Evolutionary conservation across 2,113 vertebrate species (phyloP).

Genomic region (Brevimyrus niger): DNA sequence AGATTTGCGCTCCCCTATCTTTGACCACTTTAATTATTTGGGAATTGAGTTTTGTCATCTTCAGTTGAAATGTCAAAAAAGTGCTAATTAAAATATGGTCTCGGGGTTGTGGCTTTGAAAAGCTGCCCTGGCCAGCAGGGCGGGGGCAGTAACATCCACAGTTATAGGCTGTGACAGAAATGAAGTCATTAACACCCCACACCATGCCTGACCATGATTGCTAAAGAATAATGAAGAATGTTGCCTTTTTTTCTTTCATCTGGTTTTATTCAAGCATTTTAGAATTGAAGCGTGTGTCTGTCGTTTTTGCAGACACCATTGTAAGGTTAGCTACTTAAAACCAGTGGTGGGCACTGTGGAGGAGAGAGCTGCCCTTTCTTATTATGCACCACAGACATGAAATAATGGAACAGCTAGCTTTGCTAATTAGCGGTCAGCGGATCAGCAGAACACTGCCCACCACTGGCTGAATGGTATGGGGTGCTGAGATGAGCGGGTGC

Average conservation of each 20-base stretch:
- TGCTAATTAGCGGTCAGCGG: neutral
- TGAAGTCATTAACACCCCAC: neutral
- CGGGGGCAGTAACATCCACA: neutral
- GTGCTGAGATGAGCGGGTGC: neutral
- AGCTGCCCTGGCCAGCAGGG: neutral
- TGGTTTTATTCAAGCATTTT: neutral
- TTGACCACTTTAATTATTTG: neutral
- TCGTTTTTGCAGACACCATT: neutral
- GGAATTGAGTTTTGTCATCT: neutral
- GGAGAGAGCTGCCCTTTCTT: neutral
- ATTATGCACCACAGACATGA: neutral
- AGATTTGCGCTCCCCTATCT: neutral
- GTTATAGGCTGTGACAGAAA: neutral
- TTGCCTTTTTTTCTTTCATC: neutral
- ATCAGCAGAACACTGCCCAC: neutral
- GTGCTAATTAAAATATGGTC: neutral
- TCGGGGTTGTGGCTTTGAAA: neutral
- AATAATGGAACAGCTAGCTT: neutral
- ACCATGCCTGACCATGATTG: neutral
- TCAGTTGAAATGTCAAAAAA: neutral
- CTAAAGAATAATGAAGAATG: neutral
- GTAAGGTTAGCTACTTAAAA: neutral
- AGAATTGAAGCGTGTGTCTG: neutral
- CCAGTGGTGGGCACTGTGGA: neutral
- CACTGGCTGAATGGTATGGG: neutral